Evolutionary conservation across 2,113 vertebrate species (phyloP).

Genomic region (Chaenogobius annularis): DNA sequence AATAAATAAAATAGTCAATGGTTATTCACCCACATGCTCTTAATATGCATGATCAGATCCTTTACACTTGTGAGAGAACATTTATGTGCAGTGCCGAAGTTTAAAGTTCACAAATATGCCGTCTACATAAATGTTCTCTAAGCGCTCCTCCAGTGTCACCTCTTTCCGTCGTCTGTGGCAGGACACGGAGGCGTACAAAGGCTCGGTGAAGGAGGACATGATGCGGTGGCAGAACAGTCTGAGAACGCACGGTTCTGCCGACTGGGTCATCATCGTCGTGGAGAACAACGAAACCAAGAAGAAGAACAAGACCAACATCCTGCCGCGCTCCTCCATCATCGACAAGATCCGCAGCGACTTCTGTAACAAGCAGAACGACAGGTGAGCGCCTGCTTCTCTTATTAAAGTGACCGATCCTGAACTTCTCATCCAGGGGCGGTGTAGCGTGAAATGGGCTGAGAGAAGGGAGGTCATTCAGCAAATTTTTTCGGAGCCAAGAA

Average conservation of each 20-base stretch:
- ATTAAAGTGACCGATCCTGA: too few species aligned
- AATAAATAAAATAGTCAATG: too few species aligned
- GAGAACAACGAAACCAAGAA: constrained; percentile 92
- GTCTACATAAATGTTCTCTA: too few species aligned
- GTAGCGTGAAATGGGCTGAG: too few species aligned
- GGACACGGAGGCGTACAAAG: constrained; percentile 95
- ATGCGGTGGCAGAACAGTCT: constrained; percentile 93
- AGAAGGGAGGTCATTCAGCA: too few species aligned
- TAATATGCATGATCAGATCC: too few species aligned
- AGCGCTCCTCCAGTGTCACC: not conserved
- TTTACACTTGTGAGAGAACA: too few species aligned
- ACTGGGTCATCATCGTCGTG: constrained; percentile 96
- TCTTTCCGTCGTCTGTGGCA: constrained; percentile 39
- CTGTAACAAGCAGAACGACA: constrained; percentile 98
- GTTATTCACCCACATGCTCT: too few species aligned
- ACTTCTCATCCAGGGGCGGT: too few species aligned
- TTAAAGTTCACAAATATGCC: too few species aligned
- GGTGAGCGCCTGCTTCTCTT: constrained; percentile 68
- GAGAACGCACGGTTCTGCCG: constrained; percentile 82
- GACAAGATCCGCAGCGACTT: constrained; percentile 99
- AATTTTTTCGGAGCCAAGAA: too few species aligned
- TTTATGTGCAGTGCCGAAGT: too few species aligned
- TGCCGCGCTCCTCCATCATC: constrained; percentile 93
- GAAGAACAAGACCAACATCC: constrained; percentile 98
- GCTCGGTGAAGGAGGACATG: constrained; percentile 92